A percentile compares a stretch with the other conserved stretches of the same genome.
These are phyloP conservation scores for Fragum whitleyi DNA, from an alignment of 2,888 invertebrate genomes.

Conservation along the genomic window DNA sequence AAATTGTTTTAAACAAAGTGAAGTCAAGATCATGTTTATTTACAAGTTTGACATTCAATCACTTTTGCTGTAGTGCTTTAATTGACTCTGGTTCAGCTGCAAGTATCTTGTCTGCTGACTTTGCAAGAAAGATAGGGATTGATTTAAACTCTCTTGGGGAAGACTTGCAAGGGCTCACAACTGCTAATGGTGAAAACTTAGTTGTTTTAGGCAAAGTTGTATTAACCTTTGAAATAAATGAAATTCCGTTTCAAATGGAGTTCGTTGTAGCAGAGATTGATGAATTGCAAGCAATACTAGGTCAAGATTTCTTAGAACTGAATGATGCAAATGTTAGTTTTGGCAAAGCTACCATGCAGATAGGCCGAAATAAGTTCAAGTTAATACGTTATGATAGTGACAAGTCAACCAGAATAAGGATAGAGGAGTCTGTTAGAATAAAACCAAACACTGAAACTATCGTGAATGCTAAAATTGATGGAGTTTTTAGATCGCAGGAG, in stretches of 20 bases:
- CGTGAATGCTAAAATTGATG: constrained; percentile 19
- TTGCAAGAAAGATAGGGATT: not conserved
- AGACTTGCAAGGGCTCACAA: constrained; percentile 6
- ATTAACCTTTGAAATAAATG: constrained; percentile 30
- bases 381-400: constrained; percentile 17
- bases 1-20: not conserved
- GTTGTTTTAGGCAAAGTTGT: constrained; percentile 15
- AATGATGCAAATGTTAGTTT: constrained; percentile 45
- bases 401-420: constrained; percentile 32
- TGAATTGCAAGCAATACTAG: constrained; percentile 37
- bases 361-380: constrained; percentile 28
- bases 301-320: too few species aligned
- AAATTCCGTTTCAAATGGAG: constrained; percentile 28
- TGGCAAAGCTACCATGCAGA: constrained; percentile 30
- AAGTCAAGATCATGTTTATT: not conserved
- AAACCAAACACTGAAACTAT: constrained; percentile 28
- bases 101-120: not conserved
- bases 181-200: constrained; percentile 31
- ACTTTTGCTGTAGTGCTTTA: not conserved
- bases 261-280: constrained; percentile 47
- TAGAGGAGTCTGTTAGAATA: constrained; percentile 18
- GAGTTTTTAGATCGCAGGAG: not conserved
- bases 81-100: not conserved
- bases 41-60: not conserved
- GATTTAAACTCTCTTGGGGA: not conserved